Conservation (phyloP, 2,888 invertebrate genomes). For the Latrodectus hesperus region DNA sequence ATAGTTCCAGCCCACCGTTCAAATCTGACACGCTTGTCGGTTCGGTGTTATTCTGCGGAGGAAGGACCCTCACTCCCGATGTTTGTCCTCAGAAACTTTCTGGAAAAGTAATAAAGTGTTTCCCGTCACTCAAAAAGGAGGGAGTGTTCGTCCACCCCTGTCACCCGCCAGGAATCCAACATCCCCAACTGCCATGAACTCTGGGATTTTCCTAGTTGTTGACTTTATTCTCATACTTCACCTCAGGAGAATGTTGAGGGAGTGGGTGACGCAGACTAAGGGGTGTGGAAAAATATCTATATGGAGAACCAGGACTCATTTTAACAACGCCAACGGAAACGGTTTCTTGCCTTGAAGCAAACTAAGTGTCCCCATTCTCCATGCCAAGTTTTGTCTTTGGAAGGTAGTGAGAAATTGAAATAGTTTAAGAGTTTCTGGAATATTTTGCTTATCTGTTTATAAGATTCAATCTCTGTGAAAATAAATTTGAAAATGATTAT, state of each 20-base stretch:
- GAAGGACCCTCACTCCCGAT: neutral
- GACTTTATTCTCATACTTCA: slow-evolving; percentile 36
- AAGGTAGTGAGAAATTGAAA: slow-evolving; percentile 2
- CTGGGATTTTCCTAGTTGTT: slow-evolving; percentile 39
- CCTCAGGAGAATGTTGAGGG: neutral
- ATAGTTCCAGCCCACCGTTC: slow-evolving; percentile 3
- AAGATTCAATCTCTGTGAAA: too few relatives aligned
- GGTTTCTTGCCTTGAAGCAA: neutral
- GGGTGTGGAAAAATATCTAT: too few relatives aligned
- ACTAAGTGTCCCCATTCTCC: neutral
- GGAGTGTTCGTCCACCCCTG: neutral
- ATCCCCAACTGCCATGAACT: neutral
- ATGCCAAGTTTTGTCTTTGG: slow-evolving; percentile 9
- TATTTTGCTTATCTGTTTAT: too few relatives aligned
- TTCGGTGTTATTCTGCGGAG: neutral
- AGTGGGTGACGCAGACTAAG: neutral
- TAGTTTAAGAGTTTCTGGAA: neutral
- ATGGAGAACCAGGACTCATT: slow-evolving; percentile 11
- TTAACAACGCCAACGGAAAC: slow-evolving; percentile 36
- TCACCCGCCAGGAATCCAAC: neutral
- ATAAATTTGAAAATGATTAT: too few relatives aligned
- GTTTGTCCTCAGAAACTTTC: slow-evolving; percentile 48
- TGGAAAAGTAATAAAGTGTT: slow-evolving; percentile 58
- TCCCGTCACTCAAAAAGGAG: slow-evolving; percentile 51
- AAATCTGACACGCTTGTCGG: neutral